Percentiles rank a stretch among this genome's conserved stretches.
Evolutionary conservation across 1,140 invertebrate genomes (phyloP).

Genomic region (Doryteuthis pealeii): DNA sequence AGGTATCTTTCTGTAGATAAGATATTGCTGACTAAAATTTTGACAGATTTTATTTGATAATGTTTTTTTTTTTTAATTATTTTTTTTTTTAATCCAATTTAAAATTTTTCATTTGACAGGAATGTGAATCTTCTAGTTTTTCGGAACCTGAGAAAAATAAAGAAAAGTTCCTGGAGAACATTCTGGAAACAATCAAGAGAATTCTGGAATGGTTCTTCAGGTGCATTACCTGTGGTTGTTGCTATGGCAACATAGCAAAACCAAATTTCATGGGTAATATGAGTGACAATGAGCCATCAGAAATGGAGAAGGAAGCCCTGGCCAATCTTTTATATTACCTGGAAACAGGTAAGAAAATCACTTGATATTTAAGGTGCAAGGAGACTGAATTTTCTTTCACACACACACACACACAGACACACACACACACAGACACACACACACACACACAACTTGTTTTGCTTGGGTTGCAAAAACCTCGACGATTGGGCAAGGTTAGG

Average conservation of each 20-base stretch:
- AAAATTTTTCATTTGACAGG: not conserved
- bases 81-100: no score
- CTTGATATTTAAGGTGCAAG: not conserved
- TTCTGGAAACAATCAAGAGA: not conserved
- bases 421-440: no score
- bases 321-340: conserved; percentile 38
- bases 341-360: conserved; percentile 31
- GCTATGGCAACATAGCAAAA: not conserved
- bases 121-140: not conserved
- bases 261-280: not conserved
- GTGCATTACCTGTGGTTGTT: not conserved
- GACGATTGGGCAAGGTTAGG: no score
- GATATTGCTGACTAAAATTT: no score
- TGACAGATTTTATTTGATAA: no score
- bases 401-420: no score
- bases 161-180: not conserved
- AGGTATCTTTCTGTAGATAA: no score
- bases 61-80: no score
- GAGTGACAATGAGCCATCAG: conserved; percentile 21
- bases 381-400: no score
- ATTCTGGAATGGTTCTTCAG: not conserved
- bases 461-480: no score
- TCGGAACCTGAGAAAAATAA: not conserved
- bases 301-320: conserved; percentile 37
- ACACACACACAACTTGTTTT: no score